Conservation (phyloP, 2,888 invertebrate species). For the Parascotia fuliginaria region DNA sequence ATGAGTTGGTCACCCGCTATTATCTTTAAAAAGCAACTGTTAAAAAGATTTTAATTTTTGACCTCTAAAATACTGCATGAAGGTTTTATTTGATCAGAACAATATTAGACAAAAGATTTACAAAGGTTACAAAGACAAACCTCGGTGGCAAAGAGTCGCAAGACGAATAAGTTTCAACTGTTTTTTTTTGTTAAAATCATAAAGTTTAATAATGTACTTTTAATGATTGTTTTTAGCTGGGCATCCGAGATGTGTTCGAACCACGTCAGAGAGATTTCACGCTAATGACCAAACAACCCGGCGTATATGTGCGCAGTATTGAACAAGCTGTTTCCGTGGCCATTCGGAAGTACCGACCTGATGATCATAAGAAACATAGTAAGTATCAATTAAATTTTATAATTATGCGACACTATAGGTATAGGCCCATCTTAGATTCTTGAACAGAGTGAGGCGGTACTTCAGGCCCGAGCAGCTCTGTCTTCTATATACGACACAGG, state of each 20-base stretch:
- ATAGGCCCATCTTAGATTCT: not conserved
- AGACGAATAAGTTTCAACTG: too few species aligned
- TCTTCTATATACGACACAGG: too few species aligned
- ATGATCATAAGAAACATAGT: slow-evolving; percentile 83
- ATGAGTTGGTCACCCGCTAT: not conserved
- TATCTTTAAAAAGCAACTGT: not conserved
- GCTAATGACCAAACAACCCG: slow-evolving; percentile 91
- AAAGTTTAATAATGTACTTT: not conserved
- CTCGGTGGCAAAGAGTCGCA: too few species aligned
- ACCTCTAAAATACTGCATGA: too few species aligned
- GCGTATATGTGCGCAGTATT: slow-evolving; percentile 92
- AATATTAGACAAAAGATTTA: slow-evolving; percentile 21
- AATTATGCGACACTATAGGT: too few species aligned
- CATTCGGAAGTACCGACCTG: slow-evolving; percentile 90
- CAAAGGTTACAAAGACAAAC: not conserved
- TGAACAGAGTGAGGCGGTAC: too few species aligned
- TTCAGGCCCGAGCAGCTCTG: too few species aligned
- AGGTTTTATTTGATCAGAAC: too few species aligned
- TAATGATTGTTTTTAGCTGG: slow-evolving; percentile 83
- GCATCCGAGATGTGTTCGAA: slow-evolving; percentile 92
- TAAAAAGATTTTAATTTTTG: too few species aligned
- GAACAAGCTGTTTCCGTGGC: slow-evolving; percentile 94
- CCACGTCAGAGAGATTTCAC: slow-evolving; percentile 92
- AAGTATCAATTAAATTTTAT: slow-evolving; percentile 56
- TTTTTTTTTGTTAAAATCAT: too few species aligned